Evolutionary conservation across 2,797 vertebrate genomes (phyloP), one percentile per base, ranked within the genome.

Genomic region (Taeniopygia guttata): DNA sequence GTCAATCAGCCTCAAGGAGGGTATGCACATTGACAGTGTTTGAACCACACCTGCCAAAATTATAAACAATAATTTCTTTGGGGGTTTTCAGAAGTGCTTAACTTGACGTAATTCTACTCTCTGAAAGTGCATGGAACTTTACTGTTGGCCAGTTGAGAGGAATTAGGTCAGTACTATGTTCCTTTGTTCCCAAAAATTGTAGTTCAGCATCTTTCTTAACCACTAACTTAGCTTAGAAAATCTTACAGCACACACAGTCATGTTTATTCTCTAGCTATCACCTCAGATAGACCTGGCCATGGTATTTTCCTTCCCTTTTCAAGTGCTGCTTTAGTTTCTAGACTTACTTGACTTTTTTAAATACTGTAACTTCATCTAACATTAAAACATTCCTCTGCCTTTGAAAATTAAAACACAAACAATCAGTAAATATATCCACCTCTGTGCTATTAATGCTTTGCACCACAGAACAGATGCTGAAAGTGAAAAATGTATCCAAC

Each of bases 121-220:
- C 34, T 63, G 23, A 62, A 89, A 89, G 49, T 72, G 63, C 87
- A 45, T 45, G 55, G 34, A 68, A 90, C 64, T 90, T 92, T 46
- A 30, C 46, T 72, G 26, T 81, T 93, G 73, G 75, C 81, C 93
- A 89, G 54, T 81, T 46, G 59, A 64, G 91, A 81, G 79, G 81
- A 94, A 66, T 93, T 94, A 84, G 85, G 83, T 78, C 82, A 69
- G 45, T 78, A 49, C 60, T 84, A 4, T 69, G 75, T 91, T 95
- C 60, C 60, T 92, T 92, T 93, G 80, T 94, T 92, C 86, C 77
- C 74, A 75, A 82, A 92, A 74, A 45, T 52, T 84, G 84, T 91
- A 94, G 72, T 49, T 95, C 85, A 94, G 95, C 94, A 84, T 75
- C 92, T 92, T 93, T 93, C 42, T 84, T 77, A 96, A 92, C 93